A percentile compares a stretch with the other conserved stretches of the same genome.
phyloP scores from a whole-genome alignment of 23 tunicate species.

The Halocynthia aurantium region DNA sequence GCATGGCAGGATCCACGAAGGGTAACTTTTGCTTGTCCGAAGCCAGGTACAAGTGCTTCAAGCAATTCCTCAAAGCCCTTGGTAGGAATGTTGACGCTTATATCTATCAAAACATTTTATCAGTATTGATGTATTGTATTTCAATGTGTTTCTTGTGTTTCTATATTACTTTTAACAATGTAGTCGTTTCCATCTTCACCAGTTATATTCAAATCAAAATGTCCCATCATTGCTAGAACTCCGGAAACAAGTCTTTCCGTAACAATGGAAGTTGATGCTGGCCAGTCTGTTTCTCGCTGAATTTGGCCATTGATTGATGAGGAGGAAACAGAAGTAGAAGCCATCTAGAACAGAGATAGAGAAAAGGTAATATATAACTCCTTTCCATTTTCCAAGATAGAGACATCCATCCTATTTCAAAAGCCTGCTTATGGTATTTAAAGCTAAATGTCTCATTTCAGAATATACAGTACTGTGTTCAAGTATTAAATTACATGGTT shows the following conservation, averaged over 20 bases:
- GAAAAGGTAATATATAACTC: background rate
- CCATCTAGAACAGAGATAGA: background rate
- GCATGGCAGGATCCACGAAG: constrained; percentile 29
- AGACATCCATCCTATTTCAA: too few species aligned
- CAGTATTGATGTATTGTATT: too few species aligned
- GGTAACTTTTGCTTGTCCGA: constrained; percentile 32
- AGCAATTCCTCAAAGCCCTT: constrained; percentile 16
- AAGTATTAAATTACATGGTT: too few species aligned
- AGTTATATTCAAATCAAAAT: constrained; percentile 14
- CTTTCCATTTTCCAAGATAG: too few species aligned
- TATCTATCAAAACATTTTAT: constrained; percentile 4
- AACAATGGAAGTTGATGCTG: background rate
- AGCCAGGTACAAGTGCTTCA: constrained; percentile 25
- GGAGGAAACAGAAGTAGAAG: background rate
- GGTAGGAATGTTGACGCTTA: constrained; percentile 22
- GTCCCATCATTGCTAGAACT: constrained; percentile 27
- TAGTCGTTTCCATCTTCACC: background rate
- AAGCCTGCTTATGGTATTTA: too few species aligned
- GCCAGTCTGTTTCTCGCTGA: background rate
- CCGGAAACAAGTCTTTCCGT: constrained; percentile 12
- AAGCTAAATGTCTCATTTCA: too few species aligned
- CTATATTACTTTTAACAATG: constrained; percentile 1
- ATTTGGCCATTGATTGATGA: background rate
- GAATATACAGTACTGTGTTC: too few species aligned
- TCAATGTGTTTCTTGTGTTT: too few species aligned